Percentiles rank a stretch among this genome's conserved stretches.
These are phyloP conservation scores for Andricus grossulariae DNA, from an alignment of 1,140 invertebrate genomes.

Conservation along the genomic window DNA sequence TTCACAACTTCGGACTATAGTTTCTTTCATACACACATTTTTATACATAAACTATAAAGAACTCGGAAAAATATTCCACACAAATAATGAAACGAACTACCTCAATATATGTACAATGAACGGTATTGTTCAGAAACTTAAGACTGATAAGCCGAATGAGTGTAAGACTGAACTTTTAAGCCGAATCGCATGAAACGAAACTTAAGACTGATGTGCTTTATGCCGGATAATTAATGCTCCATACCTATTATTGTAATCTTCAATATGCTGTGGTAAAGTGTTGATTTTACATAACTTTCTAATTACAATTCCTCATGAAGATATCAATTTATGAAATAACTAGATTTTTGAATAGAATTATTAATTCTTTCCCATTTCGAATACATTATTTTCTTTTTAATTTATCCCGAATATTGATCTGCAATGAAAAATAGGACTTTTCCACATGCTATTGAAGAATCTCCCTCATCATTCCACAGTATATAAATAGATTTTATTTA, in stretches of 20 bases:
- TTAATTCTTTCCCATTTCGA: not conserved
- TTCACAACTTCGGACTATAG: not conserved
- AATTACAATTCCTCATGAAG: not conserved
- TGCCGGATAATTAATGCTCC: not conserved
- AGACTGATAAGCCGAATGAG: slow-evolving; percentile 5
- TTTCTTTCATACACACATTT: not conserved
- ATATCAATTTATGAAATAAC: not conserved
- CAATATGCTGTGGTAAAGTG: not conserved
- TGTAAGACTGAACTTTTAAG: slow-evolving; percentile 4
- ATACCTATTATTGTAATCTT: not conserved
- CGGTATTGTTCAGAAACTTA: slow-evolving; percentile 2
- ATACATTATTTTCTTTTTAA: not conserved
- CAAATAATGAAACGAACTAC: not conserved
- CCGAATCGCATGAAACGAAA: slow-evolving; percentile 3
- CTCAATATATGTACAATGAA: slow-evolving; percentile 2
- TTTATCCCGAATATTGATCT: not conserved
- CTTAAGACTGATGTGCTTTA: slow-evolving; percentile 16
- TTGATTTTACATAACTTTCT: not conserved
- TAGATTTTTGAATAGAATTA: not conserved
- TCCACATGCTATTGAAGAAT: not conserved
- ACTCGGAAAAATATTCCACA: not conserved
- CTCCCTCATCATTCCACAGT: slow-evolving; percentile 1
- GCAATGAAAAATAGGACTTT: not conserved
- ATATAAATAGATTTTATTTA: not conserved
- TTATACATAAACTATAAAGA: not conserved